Evolutionary conservation across 2,797 vertebrate genomes (phyloP).

Genomic region (Thunnus albacares): DNA sequence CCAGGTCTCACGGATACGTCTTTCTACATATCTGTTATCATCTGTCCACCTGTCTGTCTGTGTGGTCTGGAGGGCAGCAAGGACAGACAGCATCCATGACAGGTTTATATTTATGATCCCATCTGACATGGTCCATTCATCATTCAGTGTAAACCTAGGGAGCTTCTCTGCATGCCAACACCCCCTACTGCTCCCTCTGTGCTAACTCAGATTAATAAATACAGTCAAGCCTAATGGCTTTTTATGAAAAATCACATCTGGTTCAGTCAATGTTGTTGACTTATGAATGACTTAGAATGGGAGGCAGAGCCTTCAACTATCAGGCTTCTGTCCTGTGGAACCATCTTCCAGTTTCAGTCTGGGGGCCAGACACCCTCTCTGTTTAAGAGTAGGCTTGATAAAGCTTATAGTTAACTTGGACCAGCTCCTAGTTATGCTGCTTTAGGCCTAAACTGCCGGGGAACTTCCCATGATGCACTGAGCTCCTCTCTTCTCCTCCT

Average conservation of each 20-base stretch:
- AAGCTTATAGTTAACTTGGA: too few species aligned
- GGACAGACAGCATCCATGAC: constrained; percentile 26
- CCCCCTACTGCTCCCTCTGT: constrained; percentile 36
- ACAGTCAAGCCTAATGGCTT: constrained; percentile 14
- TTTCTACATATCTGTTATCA: neutral
- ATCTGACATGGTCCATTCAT: constrained; percentile 56
- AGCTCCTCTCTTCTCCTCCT: too few species aligned
- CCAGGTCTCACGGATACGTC: neutral
- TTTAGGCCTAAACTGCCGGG: too few species aligned
- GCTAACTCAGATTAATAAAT: constrained; percentile 37
- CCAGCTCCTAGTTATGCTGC: too few species aligned
- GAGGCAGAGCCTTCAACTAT: too few species aligned
- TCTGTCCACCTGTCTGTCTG: neutral
- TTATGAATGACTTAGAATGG: constrained; percentile 8
- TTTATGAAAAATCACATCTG: constrained; percentile 37
- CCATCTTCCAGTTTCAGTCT: too few species aligned
- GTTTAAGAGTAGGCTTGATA: too few species aligned
- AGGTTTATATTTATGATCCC: constrained; percentile 51
- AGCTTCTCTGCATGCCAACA: constrained; percentile 58
- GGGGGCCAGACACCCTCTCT: too few species aligned
- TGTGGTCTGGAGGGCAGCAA: neutral
- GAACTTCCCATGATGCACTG: too few species aligned
- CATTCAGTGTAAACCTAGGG: constrained; percentile 60
- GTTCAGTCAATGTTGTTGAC: constrained; percentile 22
- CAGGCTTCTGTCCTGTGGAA: too few species aligned